Conservation (phyloP, 2,797 vertebrate genomes). For the Dendrocincla tyrannina region DNA sequence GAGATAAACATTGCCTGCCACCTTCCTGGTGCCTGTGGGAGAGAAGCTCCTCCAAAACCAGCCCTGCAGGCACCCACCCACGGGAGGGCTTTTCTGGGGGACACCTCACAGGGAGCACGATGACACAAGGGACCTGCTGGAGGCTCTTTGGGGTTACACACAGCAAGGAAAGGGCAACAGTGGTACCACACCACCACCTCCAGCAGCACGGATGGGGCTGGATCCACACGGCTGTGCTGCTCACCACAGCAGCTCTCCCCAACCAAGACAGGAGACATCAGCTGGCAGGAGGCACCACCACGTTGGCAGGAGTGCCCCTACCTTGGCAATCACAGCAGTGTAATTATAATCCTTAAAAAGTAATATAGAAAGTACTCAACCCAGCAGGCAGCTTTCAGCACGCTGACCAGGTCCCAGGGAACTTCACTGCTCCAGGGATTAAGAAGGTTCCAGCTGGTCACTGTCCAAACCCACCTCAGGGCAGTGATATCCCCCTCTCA, state of each 20-base stretch:
- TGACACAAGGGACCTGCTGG: not conserved
- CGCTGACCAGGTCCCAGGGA: not conserved
- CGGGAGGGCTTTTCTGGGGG: not conserved
- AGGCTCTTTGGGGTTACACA: not conserved
- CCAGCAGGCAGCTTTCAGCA: not conserved
- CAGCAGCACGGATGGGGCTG: not conserved
- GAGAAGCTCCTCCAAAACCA: not conserved
- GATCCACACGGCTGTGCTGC: not conserved
- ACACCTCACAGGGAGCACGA: not conserved
- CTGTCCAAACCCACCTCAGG: not conserved
- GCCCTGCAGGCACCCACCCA: not conserved
- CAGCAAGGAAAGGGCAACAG: not conserved
- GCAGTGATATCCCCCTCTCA: not conserved
- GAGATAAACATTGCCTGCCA: not conserved
- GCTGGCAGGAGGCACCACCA: not conserved
- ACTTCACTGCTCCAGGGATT: not conserved
- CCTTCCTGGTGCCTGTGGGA: not conserved
- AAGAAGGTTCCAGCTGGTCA: not conserved
- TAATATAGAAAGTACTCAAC: not conserved
- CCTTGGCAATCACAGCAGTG: not conserved
- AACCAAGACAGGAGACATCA: not conserved
- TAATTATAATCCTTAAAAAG: not conserved
- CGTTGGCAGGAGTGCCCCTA: not conserved
- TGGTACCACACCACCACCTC: not conserved
- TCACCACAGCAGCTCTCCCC: not conserved